Evolutionary conservation across 2,888 invertebrate species (phyloP).

Genomic region (Operophtera brumata): DNA sequence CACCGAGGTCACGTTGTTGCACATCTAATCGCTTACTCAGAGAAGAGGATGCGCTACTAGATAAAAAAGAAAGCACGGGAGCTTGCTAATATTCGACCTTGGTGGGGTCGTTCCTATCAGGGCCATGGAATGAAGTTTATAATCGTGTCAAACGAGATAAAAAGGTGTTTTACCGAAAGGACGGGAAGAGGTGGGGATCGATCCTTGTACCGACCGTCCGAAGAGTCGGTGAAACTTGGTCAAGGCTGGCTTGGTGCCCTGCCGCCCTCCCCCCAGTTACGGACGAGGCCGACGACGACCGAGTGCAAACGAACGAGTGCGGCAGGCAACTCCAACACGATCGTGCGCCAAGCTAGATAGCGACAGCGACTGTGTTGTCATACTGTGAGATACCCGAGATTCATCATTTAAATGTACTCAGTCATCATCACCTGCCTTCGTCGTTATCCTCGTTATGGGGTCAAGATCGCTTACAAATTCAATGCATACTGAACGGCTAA

Average conservation of each 20-base stretch:
- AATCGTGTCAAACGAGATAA: slow-evolving; percentile 72
- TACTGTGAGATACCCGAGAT: slow-evolving; percentile 75
- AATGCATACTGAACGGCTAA: slow-evolving; percentile 12
- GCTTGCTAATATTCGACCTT: slow-evolving; percentile 49
- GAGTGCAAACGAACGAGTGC: slow-evolving; percentile 46
- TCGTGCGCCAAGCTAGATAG: slow-evolving; percentile 63
- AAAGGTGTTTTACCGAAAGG: slow-evolving; percentile 62
- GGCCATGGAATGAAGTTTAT: slow-evolving; percentile 58
- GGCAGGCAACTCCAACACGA: slow-evolving; percentile 49
- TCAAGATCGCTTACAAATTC: slow-evolving; percentile 67
- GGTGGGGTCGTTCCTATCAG: slow-evolving; percentile 53
- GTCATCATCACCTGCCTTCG: slow-evolving; percentile 34
- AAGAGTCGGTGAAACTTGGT: slow-evolving; percentile 79
- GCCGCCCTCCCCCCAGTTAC: slow-evolving; percentile 47
- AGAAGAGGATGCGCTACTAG: background rate
- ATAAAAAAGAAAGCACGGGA: background rate
- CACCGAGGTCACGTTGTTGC: slow-evolving; percentile 51
- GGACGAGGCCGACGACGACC: slow-evolving; percentile 57
- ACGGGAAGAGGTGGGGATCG: slow-evolving; percentile 79
- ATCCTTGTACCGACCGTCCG: slow-evolving; percentile 74
- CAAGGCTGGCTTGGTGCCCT: slow-evolving; percentile 66
- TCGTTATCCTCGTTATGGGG: slow-evolving; percentile 70
- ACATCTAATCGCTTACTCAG: slow-evolving; percentile 32
- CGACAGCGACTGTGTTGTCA: slow-evolving; percentile 58
- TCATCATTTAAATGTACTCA: slow-evolving; percentile 52